These are phyloP conservation scores for Albula goreensis DNA, from an alignment of 2,113 vertebrate species.

Conservation along the genomic window DNA sequence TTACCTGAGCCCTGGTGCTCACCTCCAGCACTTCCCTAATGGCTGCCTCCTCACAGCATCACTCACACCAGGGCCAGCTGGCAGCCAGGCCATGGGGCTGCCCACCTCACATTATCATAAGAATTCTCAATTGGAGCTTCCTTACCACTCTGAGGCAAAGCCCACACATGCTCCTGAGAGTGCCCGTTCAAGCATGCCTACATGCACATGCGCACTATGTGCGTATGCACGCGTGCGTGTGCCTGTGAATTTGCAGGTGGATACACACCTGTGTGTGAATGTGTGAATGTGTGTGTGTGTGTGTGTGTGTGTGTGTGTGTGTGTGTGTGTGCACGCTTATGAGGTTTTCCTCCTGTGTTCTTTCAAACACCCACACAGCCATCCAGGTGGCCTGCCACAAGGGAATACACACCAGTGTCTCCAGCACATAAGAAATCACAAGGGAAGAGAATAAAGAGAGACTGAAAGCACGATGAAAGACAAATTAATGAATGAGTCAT, in stretches of 20 bases:
- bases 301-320: background rate
- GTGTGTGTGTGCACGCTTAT: background rate
- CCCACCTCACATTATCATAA: constrained; percentile 51
- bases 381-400: constrained; percentile 24
- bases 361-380: constrained; percentile 31
- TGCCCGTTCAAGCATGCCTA: background rate
- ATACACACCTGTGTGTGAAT: constrained; percentile 26
- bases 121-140: constrained; percentile 46
- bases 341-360: constrained; percentile 31
- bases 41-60: constrained; percentile 39
- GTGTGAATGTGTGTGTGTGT: constrained; percentile 4
- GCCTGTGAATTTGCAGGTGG: constrained; percentile 23
- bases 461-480: background rate
- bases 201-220: constrained; percentile 9
- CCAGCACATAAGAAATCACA: background rate
- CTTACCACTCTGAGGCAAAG: background rate
- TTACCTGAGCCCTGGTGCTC: constrained; percentile 52
- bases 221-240: constrained; percentile 8
- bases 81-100: constrained; percentile 45
- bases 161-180: constrained; percentile 4
- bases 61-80: constrained; percentile 50
- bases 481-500: background rate
- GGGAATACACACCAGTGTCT: background rate
- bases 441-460: constrained; percentile 3
- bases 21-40: constrained; percentile 54